Base-by-base conservation (phyloP, 2,113 vertebrate genomes). In the Colaptes auratus region DNA sequence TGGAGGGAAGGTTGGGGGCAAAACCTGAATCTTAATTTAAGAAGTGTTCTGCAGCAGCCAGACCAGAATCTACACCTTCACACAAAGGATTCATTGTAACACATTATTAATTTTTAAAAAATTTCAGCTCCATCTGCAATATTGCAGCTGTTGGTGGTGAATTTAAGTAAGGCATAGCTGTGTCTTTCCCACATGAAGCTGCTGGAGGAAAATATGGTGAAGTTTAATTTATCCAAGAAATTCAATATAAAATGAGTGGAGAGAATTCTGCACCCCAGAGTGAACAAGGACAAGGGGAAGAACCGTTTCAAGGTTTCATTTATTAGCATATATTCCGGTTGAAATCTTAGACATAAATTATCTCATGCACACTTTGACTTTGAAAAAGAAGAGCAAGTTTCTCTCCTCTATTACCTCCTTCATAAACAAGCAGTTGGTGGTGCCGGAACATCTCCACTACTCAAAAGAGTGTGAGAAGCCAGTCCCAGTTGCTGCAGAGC, bases 1-100 rank as follows among this genome's bases (percentile, higher is more conserved):
- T 50, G 69, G 42, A 77, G 21, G 33, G 72, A 88, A 93, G 46
- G 21, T 44, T 74, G 44, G 2, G 4, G n/a, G 31, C 7, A 9
- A 70, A 72, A 89, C 9, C 7, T 44, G 85, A 88, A 21, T 11
- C 24, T 86, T 44, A 69, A 55, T 88, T 90, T 74, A 89, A 87
- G 71, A 61, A 60, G 19, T 9, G 4, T 31, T 58, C 31, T 75
- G 39, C 1, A 1, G 15, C 31, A 66, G 21, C 0, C 0, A 80
- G 39, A 15, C 33, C 80, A 76, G 59, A 64, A 27, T 77, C 71
- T 70, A 17, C 13, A 31, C 18, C 13, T 78, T 78, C 16, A 35
- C 35, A 69, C 89, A 83, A 92, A 25, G 17, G 10, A 85, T 3
- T 1, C 10, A 6, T 28, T 61, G 24, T 60, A 50, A 9, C 55